Conservation (phyloP, 2,797 vertebrate species). For the Chrysocyon brachyurus region DNA sequence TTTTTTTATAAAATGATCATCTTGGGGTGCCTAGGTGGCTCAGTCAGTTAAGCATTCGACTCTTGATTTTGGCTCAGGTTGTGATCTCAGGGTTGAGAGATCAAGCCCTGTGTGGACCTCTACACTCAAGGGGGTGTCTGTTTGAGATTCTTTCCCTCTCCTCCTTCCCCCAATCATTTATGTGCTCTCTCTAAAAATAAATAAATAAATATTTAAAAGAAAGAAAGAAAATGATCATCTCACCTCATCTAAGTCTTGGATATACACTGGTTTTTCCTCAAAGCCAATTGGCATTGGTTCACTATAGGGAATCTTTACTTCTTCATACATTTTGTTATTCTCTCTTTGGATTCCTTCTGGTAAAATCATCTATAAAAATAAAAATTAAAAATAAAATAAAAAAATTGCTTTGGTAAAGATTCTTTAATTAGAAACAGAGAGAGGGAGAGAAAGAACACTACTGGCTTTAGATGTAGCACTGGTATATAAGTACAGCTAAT, state of each 20-base stretch:
- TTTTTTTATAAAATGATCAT: constrained; percentile 57
- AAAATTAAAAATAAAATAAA: constrained; percentile 70
- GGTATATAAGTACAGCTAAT: constrained; percentile 41
- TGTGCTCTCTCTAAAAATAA: not conserved
- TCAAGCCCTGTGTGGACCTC: not conserved
- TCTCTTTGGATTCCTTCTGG: constrained; percentile 96
- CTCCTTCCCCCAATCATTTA: too few species aligned
- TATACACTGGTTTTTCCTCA: constrained; percentile 96
- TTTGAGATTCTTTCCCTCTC: not conserved
- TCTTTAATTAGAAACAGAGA: constrained; percentile 46
- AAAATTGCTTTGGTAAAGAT: constrained; percentile 14
- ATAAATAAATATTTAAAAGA: not conserved
- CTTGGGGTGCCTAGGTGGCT: constrained; percentile 66
- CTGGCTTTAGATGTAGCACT: not conserved
- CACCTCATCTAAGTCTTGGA: constrained; percentile 97
- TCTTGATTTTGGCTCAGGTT: not conserved
- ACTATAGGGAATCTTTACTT: constrained; percentile 96
- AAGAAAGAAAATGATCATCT: constrained; percentile 79
- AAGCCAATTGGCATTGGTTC: constrained; percentile 95
- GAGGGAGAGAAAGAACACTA: not conserved
- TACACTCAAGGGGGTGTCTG: not conserved
- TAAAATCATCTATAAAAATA: constrained; percentile 93
- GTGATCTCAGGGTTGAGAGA: not conserved
- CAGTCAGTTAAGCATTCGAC: not conserved
- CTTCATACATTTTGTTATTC: constrained; percentile 97